phyloP scores from a whole-genome alignment of 2,113 vertebrate genomes.

The Archocentrus centrarchus region DNA sequence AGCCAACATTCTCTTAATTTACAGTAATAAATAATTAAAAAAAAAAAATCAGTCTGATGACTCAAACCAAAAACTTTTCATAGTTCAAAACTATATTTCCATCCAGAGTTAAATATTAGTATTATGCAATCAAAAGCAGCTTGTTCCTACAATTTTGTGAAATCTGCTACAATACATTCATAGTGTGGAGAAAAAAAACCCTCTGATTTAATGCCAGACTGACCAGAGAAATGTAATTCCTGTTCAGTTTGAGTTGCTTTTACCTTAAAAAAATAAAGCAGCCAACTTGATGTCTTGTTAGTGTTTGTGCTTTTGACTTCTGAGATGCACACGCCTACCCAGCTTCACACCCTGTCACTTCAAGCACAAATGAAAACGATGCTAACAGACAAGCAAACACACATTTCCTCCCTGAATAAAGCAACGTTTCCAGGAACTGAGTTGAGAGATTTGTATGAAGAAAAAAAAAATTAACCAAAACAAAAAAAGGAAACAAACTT shows the following conservation, averaged over 20 bases:
- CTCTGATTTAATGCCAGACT: conserved; percentile 28
- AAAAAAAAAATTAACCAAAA: conserved; percentile 44
- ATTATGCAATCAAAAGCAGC: neutral
- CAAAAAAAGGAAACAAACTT: conserved; percentile 56
- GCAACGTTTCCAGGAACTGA: conserved; percentile 63
- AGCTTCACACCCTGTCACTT: conserved; percentile 75
- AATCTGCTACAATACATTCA: neutral
- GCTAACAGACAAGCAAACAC: conserved; percentile 74
- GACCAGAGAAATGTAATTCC: conserved; percentile 44
- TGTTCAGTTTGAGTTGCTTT: conserved; percentile 32
- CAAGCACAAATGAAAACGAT: conserved; percentile 73
- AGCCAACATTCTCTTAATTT: neutral
- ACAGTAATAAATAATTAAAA: neutral
- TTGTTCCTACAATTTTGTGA: neutral
- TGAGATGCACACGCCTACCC: conserved; percentile 68
- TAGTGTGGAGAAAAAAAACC: neutral
- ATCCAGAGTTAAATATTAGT: neutral
- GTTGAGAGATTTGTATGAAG: conserved; percentile 54
- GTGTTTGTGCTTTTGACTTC: conserved; percentile 70
- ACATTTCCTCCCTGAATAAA: conserved; percentile 65
- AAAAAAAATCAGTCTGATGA: neutral
- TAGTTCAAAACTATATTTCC: conserved; percentile 1
- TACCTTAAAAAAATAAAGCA: conserved; percentile 55
- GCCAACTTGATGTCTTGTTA: conserved; percentile 64
- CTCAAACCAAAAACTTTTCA: neutral